Conservation (phyloP, 2,888 invertebrate species). For the Stegophylla sp. region DNA sequence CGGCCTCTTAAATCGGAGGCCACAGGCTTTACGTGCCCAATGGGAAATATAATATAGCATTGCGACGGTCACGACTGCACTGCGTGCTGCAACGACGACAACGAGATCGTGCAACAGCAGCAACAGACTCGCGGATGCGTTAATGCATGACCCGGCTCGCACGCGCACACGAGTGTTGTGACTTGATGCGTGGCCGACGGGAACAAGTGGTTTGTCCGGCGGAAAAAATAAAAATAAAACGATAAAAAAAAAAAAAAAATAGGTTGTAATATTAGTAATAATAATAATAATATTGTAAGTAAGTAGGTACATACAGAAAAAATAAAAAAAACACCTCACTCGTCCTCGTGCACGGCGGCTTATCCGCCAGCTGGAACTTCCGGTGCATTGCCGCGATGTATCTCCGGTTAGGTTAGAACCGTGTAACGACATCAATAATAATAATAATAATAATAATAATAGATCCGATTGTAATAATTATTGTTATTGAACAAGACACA, state of each 20-base stretch:
- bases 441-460: not conserved
- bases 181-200: not conserved
- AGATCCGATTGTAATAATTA: not conserved
- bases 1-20: too few species aligned
- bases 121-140: not conserved
- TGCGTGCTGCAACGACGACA: too few species aligned
- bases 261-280: too few species aligned
- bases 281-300: not conserved
- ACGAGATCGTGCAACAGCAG: too few species aligned
- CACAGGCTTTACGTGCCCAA: too few species aligned
- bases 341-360: not conserved
- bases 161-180: not conserved
- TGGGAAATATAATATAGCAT: too few species aligned
- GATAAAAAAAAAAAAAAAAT: too few species aligned
- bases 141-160: not conserved
- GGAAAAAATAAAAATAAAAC: constrained; percentile 1
- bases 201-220: constrained; percentile 11
- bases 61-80: too few species aligned
- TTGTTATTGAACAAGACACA: constrained; percentile 20
- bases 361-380: constrained; percentile 12
- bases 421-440: not conserved
- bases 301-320: too few species aligned
- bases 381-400: not conserved
- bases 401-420: too few species aligned
- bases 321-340: not conserved